Base-by-base conservation (phyloP, 2,113 vertebrate species). In the Urocolius indicus region DNA sequence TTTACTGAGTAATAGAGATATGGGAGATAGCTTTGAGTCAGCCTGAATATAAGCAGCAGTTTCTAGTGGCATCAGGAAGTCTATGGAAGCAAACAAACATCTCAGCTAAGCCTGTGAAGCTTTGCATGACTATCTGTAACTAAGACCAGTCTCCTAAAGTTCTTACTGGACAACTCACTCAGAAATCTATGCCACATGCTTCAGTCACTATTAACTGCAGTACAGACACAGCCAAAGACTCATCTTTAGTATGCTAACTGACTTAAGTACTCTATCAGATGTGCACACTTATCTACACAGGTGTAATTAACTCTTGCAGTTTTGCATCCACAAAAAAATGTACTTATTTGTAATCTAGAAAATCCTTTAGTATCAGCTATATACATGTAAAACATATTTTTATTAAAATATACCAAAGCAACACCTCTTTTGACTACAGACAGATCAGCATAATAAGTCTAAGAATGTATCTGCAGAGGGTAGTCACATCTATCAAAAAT, bases 121-220 rank as follows among this genome's bases (percentile, higher is more conserved):
- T 87, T 62, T 29, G 18, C 20, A 9, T 4, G 29, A 26, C 38
- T 46, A 14, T 11, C 48, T 55, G 38, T 15, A 67, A 38, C 27
- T 16, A 43, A 0, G 0, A 51, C 19, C n/a, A 30, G 10, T 19
- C 16, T 22, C 48, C 66, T 63, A 2, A 74, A 41, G 24, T 30
- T 48, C n/a, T 29, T n/a, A 27, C 13, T 45, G 61, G 61, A 49
- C 23, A n/a, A 30, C 36, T 71, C 41, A n/a, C 10, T 32, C 55
- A 22, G 24, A 77, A 59, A 81, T 18, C 10, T 6, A 5, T 3
- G 9, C 75, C 30, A 41, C 1, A 16, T 52, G 69, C 84, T 63
- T 36, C 57, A 22, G 51, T 30, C 54, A 24, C 45, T 38, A 27
- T 4, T 26, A 49, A n/a, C 66, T 78, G 45, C 59, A 73, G 54